Conservation (phyloP, 1,140 invertebrate genomes). For the Aphis craccivora region DNA sequence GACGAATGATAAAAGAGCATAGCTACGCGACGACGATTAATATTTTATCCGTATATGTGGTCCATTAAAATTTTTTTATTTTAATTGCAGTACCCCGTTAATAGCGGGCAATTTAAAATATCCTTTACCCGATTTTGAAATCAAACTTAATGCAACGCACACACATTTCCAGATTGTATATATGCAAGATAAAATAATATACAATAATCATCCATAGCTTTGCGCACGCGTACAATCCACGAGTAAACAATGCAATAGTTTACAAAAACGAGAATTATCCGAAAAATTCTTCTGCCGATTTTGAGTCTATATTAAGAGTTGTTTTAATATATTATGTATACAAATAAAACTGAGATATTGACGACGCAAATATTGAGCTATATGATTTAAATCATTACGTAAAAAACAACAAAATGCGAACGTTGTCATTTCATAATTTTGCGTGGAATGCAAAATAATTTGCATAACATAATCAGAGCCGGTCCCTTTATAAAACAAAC, state of each 20-base stretch:
- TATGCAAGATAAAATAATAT: slow-evolving; percentile 12
- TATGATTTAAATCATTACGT: not conserved
- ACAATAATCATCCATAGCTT: not conserved
- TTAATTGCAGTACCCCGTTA: slow-evolving; percentile 3
- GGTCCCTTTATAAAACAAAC: no score
- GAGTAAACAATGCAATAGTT: not conserved
- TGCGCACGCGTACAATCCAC: not conserved
- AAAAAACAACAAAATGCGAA: not conserved
- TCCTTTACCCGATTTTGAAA: not conserved
- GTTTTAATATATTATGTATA: not conserved
- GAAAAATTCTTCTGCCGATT: not conserved
- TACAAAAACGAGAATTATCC: not conserved
- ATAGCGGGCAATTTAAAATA: not conserved
- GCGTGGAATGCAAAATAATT: not conserved
- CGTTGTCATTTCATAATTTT: not conserved
- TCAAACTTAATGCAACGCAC: not conserved
- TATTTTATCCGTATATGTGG: not conserved
- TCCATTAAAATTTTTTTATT: not conserved
- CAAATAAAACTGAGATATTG: not conserved
- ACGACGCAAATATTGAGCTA: not conserved
- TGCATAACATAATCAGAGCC: not conserved
- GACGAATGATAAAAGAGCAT: not conserved
- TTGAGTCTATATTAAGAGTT: no score
- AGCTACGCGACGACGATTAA: not conserved
- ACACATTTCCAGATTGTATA: not conserved